These are phyloP conservation scores for Lysiphlebus fabarum DNA, from an alignment of 1,140 invertebrate genomes.

Conservation along the genomic window DNA sequence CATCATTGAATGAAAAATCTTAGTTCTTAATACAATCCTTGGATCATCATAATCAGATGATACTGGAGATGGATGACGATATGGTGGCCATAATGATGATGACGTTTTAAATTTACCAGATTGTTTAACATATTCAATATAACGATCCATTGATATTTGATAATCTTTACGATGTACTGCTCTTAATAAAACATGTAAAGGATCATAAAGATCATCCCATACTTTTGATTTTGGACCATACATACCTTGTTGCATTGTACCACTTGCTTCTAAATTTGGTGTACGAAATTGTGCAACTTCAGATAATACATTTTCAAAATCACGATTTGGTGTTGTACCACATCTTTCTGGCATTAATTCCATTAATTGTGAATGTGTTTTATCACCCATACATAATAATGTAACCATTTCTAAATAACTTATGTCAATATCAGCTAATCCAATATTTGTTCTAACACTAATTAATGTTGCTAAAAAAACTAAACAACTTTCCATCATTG, in stretches of 20 bases:
- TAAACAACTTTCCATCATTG: slow-evolving; percentile 89
- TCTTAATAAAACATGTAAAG: slow-evolving; percentile 84
- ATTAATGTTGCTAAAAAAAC: slow-evolving; percentile 89
- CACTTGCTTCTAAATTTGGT: slow-evolving; percentile 74
- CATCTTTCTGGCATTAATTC: slow-evolving; percentile 94
- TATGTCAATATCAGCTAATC: slow-evolving; percentile 56
- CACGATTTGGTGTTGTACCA: slow-evolving; percentile 82
- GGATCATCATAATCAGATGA: slow-evolving; percentile 70
- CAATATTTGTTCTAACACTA: slow-evolving; percentile 83
- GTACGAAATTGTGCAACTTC: slow-evolving; percentile 76
- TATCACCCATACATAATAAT: slow-evolving; percentile 86
- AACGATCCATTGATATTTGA: slow-evolving; percentile 89
- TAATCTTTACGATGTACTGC: slow-evolving; percentile 91
- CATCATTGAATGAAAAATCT: slow-evolving; percentile 81
- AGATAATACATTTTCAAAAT: slow-evolving; percentile 82
- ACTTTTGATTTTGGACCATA: slow-evolving; percentile 85
- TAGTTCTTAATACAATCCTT: slow-evolving; percentile 66
- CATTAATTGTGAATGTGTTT: slow-evolving; percentile 92
- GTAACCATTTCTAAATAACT: slow-evolving; percentile 90
- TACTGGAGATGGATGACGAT: slow-evolving; percentile 66
- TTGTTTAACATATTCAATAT: slow-evolving; percentile 65
- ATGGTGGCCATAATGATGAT: slow-evolving; percentile 89
- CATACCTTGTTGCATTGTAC: slow-evolving; percentile 89
- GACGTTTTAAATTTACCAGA: slow-evolving; percentile 63
- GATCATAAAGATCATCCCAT: slow-evolving; percentile 92